A percentile compares a stretch with the other conserved stretches of the same genome.
phyloP scores from a whole-genome alignment of 2,888 invertebrate species.

The Caenorhabditis macrosperma region DNA sequence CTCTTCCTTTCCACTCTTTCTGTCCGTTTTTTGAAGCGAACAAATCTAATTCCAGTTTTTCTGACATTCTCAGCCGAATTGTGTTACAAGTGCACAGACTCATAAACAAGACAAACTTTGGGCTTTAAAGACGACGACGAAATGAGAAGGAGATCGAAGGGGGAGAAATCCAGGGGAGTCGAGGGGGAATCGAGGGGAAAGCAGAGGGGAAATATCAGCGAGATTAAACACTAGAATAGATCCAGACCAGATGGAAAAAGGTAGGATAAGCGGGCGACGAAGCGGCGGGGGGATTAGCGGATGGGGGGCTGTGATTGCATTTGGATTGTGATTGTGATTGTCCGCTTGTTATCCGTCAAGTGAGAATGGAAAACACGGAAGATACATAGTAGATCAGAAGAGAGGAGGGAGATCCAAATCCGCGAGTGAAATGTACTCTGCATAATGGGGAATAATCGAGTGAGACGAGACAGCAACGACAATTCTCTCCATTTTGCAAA shows the following conservation, averaged over 20 bases:
- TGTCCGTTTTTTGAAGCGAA: background rate
- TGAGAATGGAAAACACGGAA: too few relatives aligned
- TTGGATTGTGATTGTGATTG: too few relatives aligned
- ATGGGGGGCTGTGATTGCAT: too few relatives aligned
- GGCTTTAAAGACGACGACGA: background rate
- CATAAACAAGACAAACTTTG: background rate
- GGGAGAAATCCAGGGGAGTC: background rate
- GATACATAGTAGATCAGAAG: too few relatives aligned
- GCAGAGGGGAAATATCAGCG: background rate
- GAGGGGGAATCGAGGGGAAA: background rate
- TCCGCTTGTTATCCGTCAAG: too few relatives aligned
- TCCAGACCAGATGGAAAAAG: background rate
- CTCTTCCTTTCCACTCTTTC: background rate
- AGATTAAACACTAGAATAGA: background rate
- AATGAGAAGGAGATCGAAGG: background rate
- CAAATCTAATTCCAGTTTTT: conserved; percentile 1
- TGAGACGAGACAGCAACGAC: too few relatives aligned
- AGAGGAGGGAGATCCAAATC: too few relatives aligned
- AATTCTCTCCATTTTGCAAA: too few relatives aligned
- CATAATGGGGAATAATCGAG: too few relatives aligned
- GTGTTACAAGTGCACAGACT: background rate
- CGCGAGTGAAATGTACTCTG: too few relatives aligned
- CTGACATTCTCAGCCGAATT: background rate
- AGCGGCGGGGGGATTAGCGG: too few relatives aligned
- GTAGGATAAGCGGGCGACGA: background rate